A percentile compares a stretch with the other conserved stretches of the same genome.
These are phyloP conservation scores for Achatina immaculata DNA, from an alignment of 1,140 invertebrate species.

Conservation along the genomic window DNA sequence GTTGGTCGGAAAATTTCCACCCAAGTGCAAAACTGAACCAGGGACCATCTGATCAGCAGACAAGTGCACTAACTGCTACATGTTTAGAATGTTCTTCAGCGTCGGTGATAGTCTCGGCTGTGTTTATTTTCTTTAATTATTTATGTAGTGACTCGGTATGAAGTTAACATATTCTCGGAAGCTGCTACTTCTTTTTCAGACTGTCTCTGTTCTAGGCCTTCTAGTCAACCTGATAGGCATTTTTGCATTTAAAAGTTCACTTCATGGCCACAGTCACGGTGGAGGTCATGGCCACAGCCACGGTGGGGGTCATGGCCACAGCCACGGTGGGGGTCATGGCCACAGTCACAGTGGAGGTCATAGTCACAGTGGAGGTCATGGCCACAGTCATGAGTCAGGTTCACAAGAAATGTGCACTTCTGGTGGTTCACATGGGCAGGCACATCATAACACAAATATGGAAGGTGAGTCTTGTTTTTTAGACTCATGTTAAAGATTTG, in stretches of 20 bases:
- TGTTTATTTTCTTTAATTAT: too few relatives aligned
- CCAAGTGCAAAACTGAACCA: too few relatives aligned
- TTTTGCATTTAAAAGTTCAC: conserved; percentile 91
- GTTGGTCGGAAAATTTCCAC: too few relatives aligned
- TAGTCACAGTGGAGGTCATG: conserved; percentile 61
- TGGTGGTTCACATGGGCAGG: conserved; percentile 54
- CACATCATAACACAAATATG: conserved; percentile 76
- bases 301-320: conserved; percentile 49
- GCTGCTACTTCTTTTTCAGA: conserved; percentile 70
- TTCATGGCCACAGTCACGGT: conserved; percentile 72
- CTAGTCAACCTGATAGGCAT: conserved; percentile 96
- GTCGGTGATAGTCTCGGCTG: too few relatives aligned
- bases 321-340: conserved; percentile 52
- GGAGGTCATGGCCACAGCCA: conserved; percentile 67
- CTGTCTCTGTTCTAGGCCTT: conserved; percentile 93
- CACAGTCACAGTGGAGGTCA: too few relatives aligned
- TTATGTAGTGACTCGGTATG: too few relatives aligned
- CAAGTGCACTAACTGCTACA: too few relatives aligned
- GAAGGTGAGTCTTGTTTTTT: conserved; percentile 72
- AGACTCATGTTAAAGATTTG: too few relatives aligned
- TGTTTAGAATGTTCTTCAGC: too few relatives aligned
- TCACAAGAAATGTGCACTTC: conserved; percentile 25
- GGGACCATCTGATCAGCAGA: too few relatives aligned
- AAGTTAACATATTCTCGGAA: too few relatives aligned
- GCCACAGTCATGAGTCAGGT: conserved; percentile 24